Evolutionary conservation across 53 echinoderm and acorn worm species (phyloP), one percentile per base, ranked within the genome.

Genomic region (Crossaster papposus): DNA sequence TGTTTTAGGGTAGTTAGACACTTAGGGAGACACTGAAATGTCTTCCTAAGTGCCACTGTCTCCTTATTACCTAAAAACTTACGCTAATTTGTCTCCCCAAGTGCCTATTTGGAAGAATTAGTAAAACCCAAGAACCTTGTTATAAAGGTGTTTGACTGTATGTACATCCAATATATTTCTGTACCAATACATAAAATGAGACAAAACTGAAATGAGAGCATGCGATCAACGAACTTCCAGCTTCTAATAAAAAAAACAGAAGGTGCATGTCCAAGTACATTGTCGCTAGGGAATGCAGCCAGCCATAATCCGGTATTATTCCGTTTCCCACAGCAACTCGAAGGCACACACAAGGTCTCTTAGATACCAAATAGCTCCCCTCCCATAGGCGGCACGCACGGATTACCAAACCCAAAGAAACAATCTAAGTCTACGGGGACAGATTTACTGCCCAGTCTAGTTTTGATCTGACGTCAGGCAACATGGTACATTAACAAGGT

Each of bases 371-470:
- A 17, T 15, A 74, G 36, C 18, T 35, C 11, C 36, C 36, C 75
- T 36, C 75, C 30, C 28, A 33, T 15, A 58, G 58, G 22, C 17
- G 75, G 15, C 36, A 74, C 35, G 28, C 75, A 74, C 13, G 75
- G 75, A 32, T 74, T 51, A 81, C 36, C 65, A 26, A 20, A 36
- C 29, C 65, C 65, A 62, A 74, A 7, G 75, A 74, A 74, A 74
- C 28, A 74, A 35, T 36, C 75, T 17, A n/a, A 74, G 23, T 33
- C 33, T 20, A 15, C 10, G 34, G 23, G 10, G 2, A 34, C 0
- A 74, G 75, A 74, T 74, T 74, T 74, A 36, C 2, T 10, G 35
- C 34, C 33, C 14, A 13, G 17, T 18, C 58, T 58, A 7, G 35
- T 33, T 74, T 78, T 11, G 18, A 50, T 17, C 44, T 14, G 26